These are phyloP conservation scores for Heterohyrax brucei DNA, from an alignment of 2,797 vertebrate genomes.

Conservation along the genomic window DNA sequence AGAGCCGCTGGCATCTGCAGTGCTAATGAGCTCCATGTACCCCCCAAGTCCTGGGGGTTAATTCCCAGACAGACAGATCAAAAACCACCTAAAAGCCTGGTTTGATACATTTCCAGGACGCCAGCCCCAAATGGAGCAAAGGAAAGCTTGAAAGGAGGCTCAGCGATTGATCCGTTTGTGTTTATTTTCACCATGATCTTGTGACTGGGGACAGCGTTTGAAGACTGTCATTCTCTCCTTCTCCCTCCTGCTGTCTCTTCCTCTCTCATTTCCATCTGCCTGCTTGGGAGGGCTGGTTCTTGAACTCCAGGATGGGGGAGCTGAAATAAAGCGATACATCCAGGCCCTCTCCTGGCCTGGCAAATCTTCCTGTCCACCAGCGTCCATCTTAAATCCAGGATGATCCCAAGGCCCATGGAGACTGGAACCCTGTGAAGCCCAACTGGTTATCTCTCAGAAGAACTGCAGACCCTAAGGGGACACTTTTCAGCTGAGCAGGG, in stretches of 20 bases:
- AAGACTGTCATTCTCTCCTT: rapidly evolving
- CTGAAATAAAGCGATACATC: background rate
- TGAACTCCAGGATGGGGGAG: too few species aligned
- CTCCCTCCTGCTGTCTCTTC: background rate
- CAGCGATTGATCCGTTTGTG: rapidly evolving
- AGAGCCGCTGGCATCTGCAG: background rate
- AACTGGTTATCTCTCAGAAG: background rate
- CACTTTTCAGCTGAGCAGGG: rapidly evolving
- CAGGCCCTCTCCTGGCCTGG: too few species aligned
- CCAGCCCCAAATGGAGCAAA: rapidly evolving
- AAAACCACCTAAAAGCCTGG: background rate
- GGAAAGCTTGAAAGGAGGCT: background rate
- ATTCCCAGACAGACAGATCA: conserved; percentile 52
- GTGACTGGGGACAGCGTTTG: background rate
- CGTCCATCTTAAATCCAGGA: rapidly evolving
- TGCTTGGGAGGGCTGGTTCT: background rate
- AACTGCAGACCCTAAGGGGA: rapidly evolving
- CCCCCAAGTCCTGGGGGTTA: background rate
- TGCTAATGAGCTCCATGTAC: background rate
- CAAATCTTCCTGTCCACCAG: background rate
- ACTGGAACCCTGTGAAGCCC: rapidly evolving
- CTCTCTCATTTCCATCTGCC: background rate
- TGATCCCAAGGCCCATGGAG: background rate
- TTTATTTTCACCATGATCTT: background rate
- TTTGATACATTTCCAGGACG: rapidly evolving